Evolutionary conservation across 2,797 vertebrate genomes (phyloP).

Genomic region (Pseudomugil tenellus): DNA sequence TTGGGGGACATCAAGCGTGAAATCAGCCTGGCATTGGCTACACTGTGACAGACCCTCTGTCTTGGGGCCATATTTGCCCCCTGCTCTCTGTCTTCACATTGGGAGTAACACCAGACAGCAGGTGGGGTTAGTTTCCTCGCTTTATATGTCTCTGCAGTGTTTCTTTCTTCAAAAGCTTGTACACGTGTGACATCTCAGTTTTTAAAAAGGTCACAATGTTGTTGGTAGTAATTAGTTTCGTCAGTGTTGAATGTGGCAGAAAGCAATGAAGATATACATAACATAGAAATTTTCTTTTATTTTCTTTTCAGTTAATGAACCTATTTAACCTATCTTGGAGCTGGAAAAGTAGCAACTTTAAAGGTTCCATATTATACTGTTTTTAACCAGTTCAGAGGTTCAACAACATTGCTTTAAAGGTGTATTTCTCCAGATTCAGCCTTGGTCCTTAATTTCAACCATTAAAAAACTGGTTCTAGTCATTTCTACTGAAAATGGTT

Average conservation of each 20-base stretch:
- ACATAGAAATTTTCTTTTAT: neutral
- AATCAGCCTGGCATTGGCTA: conserved; percentile 82
- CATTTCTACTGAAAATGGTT: no score
- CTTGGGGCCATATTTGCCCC: conserved; percentile 75
- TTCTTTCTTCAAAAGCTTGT: conserved; percentile 30
- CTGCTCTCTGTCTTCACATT: conserved; percentile 60
- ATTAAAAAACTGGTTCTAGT: no score
- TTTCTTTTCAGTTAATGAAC: no score
- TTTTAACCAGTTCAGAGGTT: no score
- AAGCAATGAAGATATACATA: neutral
- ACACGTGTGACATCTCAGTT: conserved; percentile 23
- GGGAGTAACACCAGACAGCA: conserved; percentile 70
- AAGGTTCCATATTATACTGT: no score
- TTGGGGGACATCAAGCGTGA: conserved; percentile 76
- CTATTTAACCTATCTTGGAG: no score
- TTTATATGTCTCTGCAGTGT: conserved; percentile 22
- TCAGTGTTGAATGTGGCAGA: neutral
- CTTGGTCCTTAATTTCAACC: no score
- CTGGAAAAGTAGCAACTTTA: no score
- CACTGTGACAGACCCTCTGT: conserved; percentile 75
- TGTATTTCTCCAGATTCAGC: no score
- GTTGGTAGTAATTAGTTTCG: conserved; percentile 11
- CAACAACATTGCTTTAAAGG: no score
- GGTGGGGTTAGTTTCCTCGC: conserved; percentile 52
- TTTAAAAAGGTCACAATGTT: conserved; percentile 29